Base-by-base conservation (phyloP, 1,140 invertebrate genomes). In the Bombus waltoni region DNA sequence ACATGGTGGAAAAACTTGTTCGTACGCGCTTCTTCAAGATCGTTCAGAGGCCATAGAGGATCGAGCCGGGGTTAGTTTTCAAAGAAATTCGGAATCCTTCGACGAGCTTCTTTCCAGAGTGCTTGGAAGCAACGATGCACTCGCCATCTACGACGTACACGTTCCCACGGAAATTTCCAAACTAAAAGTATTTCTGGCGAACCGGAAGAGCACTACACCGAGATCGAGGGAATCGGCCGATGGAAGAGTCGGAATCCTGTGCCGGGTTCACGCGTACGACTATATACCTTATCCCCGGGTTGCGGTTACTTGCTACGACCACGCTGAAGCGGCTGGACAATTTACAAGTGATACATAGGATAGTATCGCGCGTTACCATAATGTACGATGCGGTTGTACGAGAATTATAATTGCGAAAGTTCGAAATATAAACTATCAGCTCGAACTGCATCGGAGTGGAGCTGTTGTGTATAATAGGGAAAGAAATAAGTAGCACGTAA, bases 321-420 rank as follows among this genome's bases (percentile, higher is more conserved):
- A 32, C n/a, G 78, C 13, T 59, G 70, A 75, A 75, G 59, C 78
- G n/a, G 65, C n/a, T 25, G 65, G 82, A 83, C 74, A 66, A 78
- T 83, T 83, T 83, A 77, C 73, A 71, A 70, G 15, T 59, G n/a
- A 81, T 74, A 81, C 70, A 62, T 9, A n/a, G 25, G 42, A 32
- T 42, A 32, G 74, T 70, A 78, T 71, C 82, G 81, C 65, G 47
- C 73, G 62, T 70, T 57, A 53, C 74, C 38, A 38, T 77, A 70
- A 83, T 59, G 32, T 78, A 83, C 72, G 65, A 13, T 6, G 82
- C 65, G 82, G 82, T 83, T 71, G 3, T 44, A 57, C 65, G 35
- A 25, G 74, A 71, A 83, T 83, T 83, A 78, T 83, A 83, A 83
- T 83, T 83, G 65, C 82, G 74, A 83, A 83, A 83, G 82, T 83